Conservation (phyloP, 2,797 vertebrate genomes). For the Neostethus bicornis region DNA sequence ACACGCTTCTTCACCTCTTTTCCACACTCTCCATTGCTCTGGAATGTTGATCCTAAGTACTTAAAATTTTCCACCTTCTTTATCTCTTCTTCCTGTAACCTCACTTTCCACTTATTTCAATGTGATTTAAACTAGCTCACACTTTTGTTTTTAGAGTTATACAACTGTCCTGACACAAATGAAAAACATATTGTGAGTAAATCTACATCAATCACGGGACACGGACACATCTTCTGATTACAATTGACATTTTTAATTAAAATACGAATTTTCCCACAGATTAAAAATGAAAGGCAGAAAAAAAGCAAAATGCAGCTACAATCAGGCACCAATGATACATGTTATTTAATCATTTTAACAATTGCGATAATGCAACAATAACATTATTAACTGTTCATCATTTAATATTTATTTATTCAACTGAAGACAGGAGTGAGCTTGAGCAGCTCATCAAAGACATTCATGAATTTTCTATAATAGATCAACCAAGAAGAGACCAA, state of each 20-base stretch:
- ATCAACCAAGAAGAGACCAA: slow-evolving; percentile 66
- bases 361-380: slow-evolving; percentile 86
- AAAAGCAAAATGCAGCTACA: slow-evolving; percentile 86
- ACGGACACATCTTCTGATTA: slow-evolving; percentile 65
- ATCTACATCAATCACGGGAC: slow-evolving; percentile 15
- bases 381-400: slow-evolving; percentile 80
- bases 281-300: slow-evolving; percentile 86
- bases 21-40: too few relatives aligned
- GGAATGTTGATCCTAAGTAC: too few relatives aligned
- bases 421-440: slow-evolving; percentile 67
- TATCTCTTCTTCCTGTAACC: too few relatives aligned
- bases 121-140: too few relatives aligned
- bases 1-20: too few relatives aligned
- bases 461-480: slow-evolving; percentile 74
- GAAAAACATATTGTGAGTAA: too few relatives aligned
- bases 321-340: slow-evolving; percentile 86
- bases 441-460: slow-evolving; percentile 74
- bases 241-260: slow-evolving; percentile 86
- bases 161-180: too few relatives aligned
- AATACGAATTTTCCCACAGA: slow-evolving; percentile 87
- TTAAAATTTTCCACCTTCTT: too few relatives aligned
- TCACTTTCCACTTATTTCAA: too few relatives aligned
- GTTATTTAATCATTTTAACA: slow-evolving; percentile 78
- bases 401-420: slow-evolving; percentile 78
- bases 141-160: too few relatives aligned